A percentile compares a stretch with the other conserved stretches of the same genome.
These are phyloP conservation scores for Eupithecia vulgata DNA, from an alignment of 2,888 invertebrate genomes.

Conservation along the genomic window DNA sequence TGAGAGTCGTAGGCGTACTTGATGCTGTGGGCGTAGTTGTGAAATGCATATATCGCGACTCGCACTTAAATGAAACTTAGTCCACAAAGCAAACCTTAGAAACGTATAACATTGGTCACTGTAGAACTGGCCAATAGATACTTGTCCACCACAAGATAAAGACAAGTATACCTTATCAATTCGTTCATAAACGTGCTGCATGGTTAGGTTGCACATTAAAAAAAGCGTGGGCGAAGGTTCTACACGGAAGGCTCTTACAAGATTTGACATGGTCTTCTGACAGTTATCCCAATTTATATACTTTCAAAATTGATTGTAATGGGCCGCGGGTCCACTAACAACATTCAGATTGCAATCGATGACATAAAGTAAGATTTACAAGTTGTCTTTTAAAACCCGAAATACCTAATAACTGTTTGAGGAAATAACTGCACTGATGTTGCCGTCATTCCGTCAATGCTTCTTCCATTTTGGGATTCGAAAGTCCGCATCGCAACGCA, in stretches of 20 bases:
- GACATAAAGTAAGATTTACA: constrained; percentile 15
- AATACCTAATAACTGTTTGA: constrained; percentile 38
- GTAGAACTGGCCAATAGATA: constrained; percentile 41
- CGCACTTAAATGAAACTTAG: constrained; percentile 48
- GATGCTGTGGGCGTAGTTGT: constrained; percentile 64
- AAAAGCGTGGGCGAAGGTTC: constrained; percentile 61
- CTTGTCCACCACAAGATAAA: constrained; percentile 36
- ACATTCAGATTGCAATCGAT: constrained; percentile 19
- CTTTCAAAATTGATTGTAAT: constrained; percentile 18
- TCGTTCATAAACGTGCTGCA: constrained; percentile 56
- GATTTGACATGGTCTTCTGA: constrained; percentile 59
- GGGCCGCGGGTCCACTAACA: constrained; percentile 2
- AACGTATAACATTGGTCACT: constrained; percentile 28
- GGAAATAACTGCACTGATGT: constrained; percentile 15
- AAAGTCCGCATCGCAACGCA: constrained; percentile 50
- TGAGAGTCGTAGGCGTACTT: constrained; percentile 61
- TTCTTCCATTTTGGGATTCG: constrained; percentile 58
- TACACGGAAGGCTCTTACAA: constrained; percentile 57
- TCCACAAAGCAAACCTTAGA: constrained; percentile 56
- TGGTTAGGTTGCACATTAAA: constrained; percentile 50
- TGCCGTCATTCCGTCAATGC: constrained; percentile 51
- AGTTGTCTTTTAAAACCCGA: neutral
- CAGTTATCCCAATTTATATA: constrained; percentile 51
- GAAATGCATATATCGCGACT: constrained; percentile 65
- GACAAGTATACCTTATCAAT: constrained; percentile 47